A percentile compares a stretch with the other conserved stretches of the same genome.
Evolutionary conservation across 2,888 invertebrate species (phyloP).

Genomic region (Eupithecia vulgata): DNA sequence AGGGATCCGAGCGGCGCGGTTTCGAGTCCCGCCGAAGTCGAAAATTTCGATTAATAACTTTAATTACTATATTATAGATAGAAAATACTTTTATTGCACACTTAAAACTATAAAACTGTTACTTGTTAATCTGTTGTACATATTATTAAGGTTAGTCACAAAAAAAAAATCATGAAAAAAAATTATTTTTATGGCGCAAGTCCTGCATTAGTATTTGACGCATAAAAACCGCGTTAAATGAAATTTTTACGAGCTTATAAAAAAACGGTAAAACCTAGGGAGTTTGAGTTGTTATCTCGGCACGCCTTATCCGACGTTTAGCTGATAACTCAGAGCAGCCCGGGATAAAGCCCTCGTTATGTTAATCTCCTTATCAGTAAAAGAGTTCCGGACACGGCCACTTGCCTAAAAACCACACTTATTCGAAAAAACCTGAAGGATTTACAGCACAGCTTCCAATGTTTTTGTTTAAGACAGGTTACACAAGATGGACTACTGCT

Average conservation of each 20-base stretch:
- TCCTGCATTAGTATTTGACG: conserved; percentile 13
- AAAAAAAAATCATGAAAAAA: not conserved
- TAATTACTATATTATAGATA: too few relatives aligned
- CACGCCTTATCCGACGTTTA: conserved; percentile 46
- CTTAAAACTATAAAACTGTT: too few relatives aligned
- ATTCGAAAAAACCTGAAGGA: not conserved
- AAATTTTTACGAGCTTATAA: conserved; percentile 19
- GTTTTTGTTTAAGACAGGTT: not conserved
- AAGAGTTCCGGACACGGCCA: conserved; percentile 31
- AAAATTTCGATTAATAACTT: too few relatives aligned
- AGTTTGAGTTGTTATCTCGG: conserved; percentile 36
- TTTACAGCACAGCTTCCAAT: not conserved
- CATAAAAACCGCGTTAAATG: conserved; percentile 17
- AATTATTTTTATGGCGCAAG: not conserved
- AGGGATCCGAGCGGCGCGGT: too few relatives aligned
- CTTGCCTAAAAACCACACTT: conserved; percentile 1
- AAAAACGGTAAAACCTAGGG: conserved; percentile 37
- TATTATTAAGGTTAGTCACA: too few relatives aligned
- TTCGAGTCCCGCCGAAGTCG: too few relatives aligned
- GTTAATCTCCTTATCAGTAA: conserved; percentile 48
- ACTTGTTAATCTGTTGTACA: too few relatives aligned
- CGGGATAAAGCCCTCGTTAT: conserved; percentile 45
- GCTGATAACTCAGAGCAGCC: conserved; percentile 41
- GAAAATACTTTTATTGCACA: too few relatives aligned
- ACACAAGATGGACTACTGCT: not conserved